Conservation (phyloP, 2,113 vertebrate species). For the Danio rerio region GRCz12tu NC_133199.1:16668001-16668500, state of each 20-base stretch:
- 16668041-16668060: slow-evolving; percentile 69
- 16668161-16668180: slow-evolving; percentile 46
- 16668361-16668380: background rate
- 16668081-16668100: slow-evolving; percentile 66
- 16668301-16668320: slow-evolving; percentile 42
- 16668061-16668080: slow-evolving; percentile 73
- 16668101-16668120: slow-evolving; percentile 8
- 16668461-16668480: slow-evolving; percentile 83
- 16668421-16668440: slow-evolving; percentile 87
- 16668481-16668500: slow-evolving; percentile 88
- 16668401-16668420: slow-evolving; percentile 88
- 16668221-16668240: slow-evolving; percentile 43
- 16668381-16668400: background rate
- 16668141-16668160: slow-evolving; percentile 37
- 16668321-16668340: slow-evolving; percentile 28
- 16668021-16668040: slow-evolving; percentile 58
- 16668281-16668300: slow-evolving; percentile 58
- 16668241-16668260: slow-evolving; percentile 43
- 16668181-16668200: slow-evolving; percentile 61
- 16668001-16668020: slow-evolving; percentile 71
- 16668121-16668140: slow-evolving; percentile 36
- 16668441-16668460: slow-evolving; percentile 60
- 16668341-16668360: background rate
- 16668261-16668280: background rate
- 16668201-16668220: slow-evolving; percentile 47